These are phyloP conservation scores for Coracias cyanogaster DNA, from an alignment of 2,797 vertebrate genomes.

Conservation along the genomic window DNA sequence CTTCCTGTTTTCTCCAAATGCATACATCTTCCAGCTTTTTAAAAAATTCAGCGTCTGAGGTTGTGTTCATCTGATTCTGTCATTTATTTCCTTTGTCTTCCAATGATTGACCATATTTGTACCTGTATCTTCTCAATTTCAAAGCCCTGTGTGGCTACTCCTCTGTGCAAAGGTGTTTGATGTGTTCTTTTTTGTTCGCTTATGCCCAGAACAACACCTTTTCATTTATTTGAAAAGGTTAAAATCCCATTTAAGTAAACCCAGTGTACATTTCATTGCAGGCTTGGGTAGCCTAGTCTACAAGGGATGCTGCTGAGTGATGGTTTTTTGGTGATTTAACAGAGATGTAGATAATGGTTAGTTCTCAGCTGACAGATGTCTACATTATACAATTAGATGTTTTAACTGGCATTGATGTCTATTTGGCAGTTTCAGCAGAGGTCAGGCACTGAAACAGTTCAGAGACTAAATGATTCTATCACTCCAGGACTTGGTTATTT, in stretches of 20 bases:
- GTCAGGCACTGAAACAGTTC: neutral
- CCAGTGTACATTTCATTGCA: neutral
- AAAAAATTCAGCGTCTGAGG: neutral
- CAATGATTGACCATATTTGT: neutral
- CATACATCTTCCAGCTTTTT: neutral
- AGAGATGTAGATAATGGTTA: neutral
- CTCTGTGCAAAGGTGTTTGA: neutral
- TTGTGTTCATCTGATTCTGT: neutral
- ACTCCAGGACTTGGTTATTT: neutral
- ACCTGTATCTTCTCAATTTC: neutral
- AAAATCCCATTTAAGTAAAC: neutral
- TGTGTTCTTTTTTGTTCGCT: neutral
- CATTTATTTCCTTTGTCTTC: neutral
- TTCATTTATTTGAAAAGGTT: neutral
- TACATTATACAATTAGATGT: neutral
- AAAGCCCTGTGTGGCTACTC: neutral
- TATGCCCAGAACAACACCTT: neutral
- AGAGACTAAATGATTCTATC: neutral
- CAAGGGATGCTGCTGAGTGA: neutral
- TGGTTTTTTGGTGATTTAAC: neutral
- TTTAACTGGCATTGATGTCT: neutral
- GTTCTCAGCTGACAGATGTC: neutral
- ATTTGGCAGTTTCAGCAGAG: neutral
- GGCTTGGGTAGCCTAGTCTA: neutral
- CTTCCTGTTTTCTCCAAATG: neutral